A percentile compares a stretch with the other conserved stretches of the same genome.
Evolutionary conservation across 35 echinoderm and acorn worm species (phyloP).

Genomic region (Heliocidaris erythrogramma): DNA sequence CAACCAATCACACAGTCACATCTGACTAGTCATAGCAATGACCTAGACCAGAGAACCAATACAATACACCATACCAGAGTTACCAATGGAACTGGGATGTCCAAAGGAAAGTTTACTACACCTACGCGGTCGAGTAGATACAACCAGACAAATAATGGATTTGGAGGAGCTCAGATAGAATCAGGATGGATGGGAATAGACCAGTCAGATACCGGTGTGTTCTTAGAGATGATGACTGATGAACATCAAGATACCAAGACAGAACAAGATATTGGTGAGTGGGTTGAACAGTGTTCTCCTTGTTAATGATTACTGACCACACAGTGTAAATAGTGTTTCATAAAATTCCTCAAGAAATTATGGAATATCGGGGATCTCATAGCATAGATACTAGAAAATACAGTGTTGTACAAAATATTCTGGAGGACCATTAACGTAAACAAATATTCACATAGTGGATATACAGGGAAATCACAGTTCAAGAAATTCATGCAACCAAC

Average conservation of each 20-base stretch:
- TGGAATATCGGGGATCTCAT: too few species aligned
- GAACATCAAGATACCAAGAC: neutral
- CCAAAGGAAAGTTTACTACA: neutral
- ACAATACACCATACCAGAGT: neutral
- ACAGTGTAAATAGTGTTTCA: too few species aligned
- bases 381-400: too few species aligned
- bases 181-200: neutral
- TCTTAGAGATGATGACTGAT: neutral
- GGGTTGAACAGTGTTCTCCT: neutral
- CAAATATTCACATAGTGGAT: too few species aligned
- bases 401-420: too few species aligned
- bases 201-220: neutral
- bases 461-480: too few species aligned
- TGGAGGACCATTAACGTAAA: too few species aligned
- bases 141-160: neutral
- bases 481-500: too few species aligned
- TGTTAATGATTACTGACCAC: too few species aligned
- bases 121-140: neutral
- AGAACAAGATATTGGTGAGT: conserved; percentile 16
- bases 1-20: neutral
- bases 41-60: neutral
- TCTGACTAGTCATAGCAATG: neutral
- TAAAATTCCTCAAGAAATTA: too few species aligned
- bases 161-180: neutral
- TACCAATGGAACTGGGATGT: neutral